Evolutionary conservation across 1,140 invertebrate species (phyloP).

Genomic region (Ostrea denselamellosa): DNA sequence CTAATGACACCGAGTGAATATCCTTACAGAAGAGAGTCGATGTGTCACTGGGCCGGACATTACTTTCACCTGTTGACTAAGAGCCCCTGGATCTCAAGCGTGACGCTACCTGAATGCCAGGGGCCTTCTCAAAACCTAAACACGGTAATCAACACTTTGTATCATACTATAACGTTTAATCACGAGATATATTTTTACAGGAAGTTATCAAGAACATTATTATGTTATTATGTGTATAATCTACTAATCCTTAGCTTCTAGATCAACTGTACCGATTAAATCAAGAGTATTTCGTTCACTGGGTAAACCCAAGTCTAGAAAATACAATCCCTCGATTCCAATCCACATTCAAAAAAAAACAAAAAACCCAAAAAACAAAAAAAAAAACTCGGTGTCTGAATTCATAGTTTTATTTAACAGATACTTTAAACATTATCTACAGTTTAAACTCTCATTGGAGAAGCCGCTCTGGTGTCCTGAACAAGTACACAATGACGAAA

Average conservation of each 20-base stretch:
- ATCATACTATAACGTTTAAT: no score
- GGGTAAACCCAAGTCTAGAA: no score
- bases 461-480: neutral
- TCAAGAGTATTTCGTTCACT: no score
- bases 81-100: neutral
- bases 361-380: no score
- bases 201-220: no score
- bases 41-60: constrained; percentile 30
- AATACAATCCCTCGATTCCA: neutral
- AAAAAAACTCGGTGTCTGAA: neutral
- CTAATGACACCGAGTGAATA: neutral
- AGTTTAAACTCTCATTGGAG: constrained; percentile 32
- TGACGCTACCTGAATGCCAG: neutral
- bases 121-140: neutral
- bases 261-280: no score
- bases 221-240: no score
- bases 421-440: constrained; percentile 39
- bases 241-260: no score
- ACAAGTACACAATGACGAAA: neutral
- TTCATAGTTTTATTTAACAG: constrained; percentile 27
- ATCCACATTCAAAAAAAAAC: neutral
- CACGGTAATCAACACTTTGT: neutral
- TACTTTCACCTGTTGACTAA: constrained; percentile 30
- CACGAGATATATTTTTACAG: no score
- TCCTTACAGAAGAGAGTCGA: neutral